Percentiles rank a stretch among this genome's conserved stretches.
phyloP scores from a whole-genome alignment of 1,140 invertebrate genomes.

The Saccostrea glomerata region DNA sequence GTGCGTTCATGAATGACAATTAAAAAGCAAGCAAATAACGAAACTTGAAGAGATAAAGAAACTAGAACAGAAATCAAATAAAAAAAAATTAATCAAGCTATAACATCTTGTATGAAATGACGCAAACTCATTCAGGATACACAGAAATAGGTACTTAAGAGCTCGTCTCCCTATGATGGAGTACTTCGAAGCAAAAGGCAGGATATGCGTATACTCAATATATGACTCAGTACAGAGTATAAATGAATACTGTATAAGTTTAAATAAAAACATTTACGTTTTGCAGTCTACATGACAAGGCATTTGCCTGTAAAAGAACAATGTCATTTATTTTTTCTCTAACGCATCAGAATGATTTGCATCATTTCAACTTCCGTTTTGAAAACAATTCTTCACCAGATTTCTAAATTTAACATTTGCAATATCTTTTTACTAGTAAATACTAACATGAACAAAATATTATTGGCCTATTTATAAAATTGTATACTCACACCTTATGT shows the following conservation, averaged over 20 bases:
- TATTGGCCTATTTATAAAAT: too few relatives aligned
- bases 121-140: slow-evolving; percentile 24
- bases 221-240: neutral
- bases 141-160: neutral
- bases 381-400: neutral
- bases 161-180: neutral
- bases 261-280: slow-evolving; percentile 6
- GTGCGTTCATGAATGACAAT: neutral
- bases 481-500: too few relatives aligned
- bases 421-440: too few relatives aligned
- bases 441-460: too few relatives aligned
- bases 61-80: neutral
- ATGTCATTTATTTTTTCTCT: neutral
- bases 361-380: slow-evolving; percentile 12
- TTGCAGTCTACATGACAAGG: slow-evolving; percentile 21
- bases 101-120: neutral
- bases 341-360: neutral
- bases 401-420: too few relatives aligned
- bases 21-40: neutral
- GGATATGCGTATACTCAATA: neutral
- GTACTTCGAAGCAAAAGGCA: neutral
- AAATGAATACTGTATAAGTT: neutral
- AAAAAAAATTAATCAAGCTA: neutral
- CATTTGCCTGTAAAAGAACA: slow-evolving; percentile 30
- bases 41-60: neutral